These are phyloP conservation scores for Xylota segnis DNA, from an alignment of 2,888 invertebrate genomes.

Conservation along the genomic window DNA sequence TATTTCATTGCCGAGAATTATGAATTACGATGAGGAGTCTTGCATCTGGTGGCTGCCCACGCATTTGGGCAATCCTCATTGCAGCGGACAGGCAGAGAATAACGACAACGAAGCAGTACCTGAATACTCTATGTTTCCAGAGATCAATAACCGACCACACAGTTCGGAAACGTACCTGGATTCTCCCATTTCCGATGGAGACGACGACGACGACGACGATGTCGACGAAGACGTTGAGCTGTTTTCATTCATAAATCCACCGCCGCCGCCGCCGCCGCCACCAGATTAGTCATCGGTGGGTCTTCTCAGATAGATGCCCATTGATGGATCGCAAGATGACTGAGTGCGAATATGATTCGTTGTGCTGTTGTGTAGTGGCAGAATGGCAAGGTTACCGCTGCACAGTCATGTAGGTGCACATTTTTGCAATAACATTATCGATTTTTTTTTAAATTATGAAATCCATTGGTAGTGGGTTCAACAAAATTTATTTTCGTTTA, in stretches of 20 bases:
- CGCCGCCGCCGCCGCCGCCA: constrained; percentile 55
- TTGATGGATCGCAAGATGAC: constrained; percentile 73
- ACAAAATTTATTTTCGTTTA: too few species aligned
- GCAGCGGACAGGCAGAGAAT: constrained; percentile 15
- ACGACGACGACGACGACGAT: constrained; percentile 25
- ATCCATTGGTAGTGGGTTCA: neutral
- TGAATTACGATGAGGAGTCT: constrained; percentile 73
- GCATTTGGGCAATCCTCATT: constrained; percentile 71
- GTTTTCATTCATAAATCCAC: constrained; percentile 75
- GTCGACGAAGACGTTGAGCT: constrained; percentile 15
- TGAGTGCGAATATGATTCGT: constrained; percentile 54
- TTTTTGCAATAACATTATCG: constrained; percentile 3
- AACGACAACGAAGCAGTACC: constrained; percentile 33
- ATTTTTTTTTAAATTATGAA: constrained; percentile 13
- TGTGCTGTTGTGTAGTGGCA: constrained; percentile 47
- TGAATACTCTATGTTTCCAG: constrained; percentile 46
- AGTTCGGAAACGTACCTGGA: constrained; percentile 73
- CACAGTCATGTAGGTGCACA: constrained; percentile 30
- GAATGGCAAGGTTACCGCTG: constrained; percentile 41
- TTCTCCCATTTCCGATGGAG: constrained; percentile 71
- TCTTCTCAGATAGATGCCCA: constrained; percentile 63
- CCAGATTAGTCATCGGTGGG: constrained; percentile 71
- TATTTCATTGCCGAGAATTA: constrained; percentile 76
- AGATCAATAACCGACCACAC: constrained; percentile 77
- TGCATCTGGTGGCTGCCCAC: constrained; percentile 75